Conservation (phyloP, 2,797 vertebrate species). For the Pygocentrus nattereri region DNA sequence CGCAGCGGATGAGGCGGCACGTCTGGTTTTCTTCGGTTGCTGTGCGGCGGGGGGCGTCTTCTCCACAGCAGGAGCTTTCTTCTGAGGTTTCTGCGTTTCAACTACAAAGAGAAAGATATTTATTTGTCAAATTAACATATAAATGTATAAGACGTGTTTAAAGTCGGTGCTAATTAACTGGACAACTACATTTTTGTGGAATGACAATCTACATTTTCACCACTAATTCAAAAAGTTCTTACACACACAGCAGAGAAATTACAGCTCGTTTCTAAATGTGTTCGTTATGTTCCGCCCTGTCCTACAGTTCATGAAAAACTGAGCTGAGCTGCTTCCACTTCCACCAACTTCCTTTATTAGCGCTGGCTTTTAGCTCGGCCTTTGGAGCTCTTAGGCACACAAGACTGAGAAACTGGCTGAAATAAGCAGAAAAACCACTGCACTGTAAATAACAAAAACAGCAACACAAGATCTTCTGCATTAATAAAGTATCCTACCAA, state of each 20-base stretch:
- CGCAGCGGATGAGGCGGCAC: slow-evolving; percentile 27
- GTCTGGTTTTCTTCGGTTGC: slow-evolving; percentile 50
- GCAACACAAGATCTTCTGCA: too few relatives aligned
- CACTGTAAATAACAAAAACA: too few relatives aligned
- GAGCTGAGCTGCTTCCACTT: too few relatives aligned
- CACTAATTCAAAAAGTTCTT: background rate
- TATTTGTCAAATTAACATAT: background rate
- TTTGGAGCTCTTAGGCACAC: too few relatives aligned
- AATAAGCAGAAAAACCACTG: too few relatives aligned
- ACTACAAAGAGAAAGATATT: slow-evolving; percentile 65
- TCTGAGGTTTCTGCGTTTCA: slow-evolving; percentile 52
- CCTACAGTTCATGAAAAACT: too few relatives aligned
- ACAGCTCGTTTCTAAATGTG: too few relatives aligned
- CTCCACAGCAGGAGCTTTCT: slow-evolving; percentile 50
- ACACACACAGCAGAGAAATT: background rate
- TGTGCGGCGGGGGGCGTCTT: slow-evolving; percentile 16
- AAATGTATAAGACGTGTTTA: background rate
- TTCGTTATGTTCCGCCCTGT: too few relatives aligned
- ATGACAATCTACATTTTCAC: background rate
- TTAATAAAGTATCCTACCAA: too few relatives aligned
- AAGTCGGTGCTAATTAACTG: background rate
- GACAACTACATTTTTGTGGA: background rate
- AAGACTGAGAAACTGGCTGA: too few relatives aligned
- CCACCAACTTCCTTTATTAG: too few relatives aligned
- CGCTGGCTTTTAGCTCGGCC: too few relatives aligned